phyloP scores from a whole-genome alignment of 2,888 invertebrate genomes.

The Peribatodes rhomboidaria region DNA sequence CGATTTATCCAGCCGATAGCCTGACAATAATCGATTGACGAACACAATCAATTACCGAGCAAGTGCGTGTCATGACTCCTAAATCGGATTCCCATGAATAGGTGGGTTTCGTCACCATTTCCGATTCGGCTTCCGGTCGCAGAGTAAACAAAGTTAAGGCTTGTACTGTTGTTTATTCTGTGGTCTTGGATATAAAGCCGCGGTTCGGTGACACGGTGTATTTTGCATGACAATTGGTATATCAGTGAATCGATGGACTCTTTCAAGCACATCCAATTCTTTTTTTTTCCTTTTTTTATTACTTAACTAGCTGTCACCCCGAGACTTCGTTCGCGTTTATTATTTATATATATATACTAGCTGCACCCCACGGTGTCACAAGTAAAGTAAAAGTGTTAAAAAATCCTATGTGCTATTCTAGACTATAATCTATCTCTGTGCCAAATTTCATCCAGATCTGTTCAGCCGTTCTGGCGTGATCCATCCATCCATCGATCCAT shows the following conservation, averaged over 20 bases:
- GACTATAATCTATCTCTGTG: too few species aligned
- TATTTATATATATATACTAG: too few species aligned
- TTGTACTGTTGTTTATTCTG: constrained; percentile 6
- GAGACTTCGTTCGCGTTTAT: too few species aligned
- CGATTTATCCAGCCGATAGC: constrained; percentile 28
- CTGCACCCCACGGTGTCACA: too few species aligned
- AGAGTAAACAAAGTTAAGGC: constrained; percentile 21
- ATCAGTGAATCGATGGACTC: constrained; percentile 5
- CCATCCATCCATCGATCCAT: too few species aligned
- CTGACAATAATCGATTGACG: constrained; percentile 39
- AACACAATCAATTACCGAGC: constrained; percentile 41
- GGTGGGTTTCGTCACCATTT: constrained; percentile 47
- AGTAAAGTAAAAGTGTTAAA: too few species aligned
- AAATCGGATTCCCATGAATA: constrained; percentile 55
- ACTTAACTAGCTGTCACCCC: too few species aligned
- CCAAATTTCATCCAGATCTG: too few species aligned
- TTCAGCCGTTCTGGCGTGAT: too few species aligned
- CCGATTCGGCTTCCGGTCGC: constrained; percentile 51
- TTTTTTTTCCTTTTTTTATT: too few species aligned
- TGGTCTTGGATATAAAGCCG: background rate
- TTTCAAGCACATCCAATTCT: background rate
- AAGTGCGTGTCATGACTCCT: constrained; percentile 54
- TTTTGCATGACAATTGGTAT: constrained; percentile 11
- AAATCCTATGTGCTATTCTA: too few species aligned
- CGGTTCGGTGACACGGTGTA: background rate